Conservation (phyloP, 2,888 invertebrate species). For the Chorisops tibialis region DNA sequence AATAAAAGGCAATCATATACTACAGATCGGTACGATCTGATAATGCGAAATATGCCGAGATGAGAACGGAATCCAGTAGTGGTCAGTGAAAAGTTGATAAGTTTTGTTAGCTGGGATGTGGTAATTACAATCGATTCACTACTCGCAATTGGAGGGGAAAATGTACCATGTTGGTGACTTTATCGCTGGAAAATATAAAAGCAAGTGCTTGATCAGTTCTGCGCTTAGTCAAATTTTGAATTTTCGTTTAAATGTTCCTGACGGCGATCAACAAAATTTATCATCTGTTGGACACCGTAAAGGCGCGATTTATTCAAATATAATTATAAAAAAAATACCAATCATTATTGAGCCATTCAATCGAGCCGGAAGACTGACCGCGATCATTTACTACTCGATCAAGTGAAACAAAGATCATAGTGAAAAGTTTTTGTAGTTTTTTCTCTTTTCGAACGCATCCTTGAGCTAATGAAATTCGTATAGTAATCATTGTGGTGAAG, state of each 20-base stretch:
- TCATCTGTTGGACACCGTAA: not conserved
- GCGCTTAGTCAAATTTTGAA: slow-evolving; percentile 23
- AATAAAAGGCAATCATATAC: no score
- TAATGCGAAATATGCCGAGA: no score
- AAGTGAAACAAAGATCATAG: not conserved
- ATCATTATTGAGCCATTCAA: not conserved
- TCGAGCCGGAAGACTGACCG: not conserved
- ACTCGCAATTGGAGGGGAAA: slow-evolving; percentile 6
- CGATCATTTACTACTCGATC: not conserved
- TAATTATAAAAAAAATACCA: not conserved
- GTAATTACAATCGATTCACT: not conserved
- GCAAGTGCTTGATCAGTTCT: slow-evolving; percentile 9
- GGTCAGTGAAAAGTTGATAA: no score
- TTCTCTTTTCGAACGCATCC: not conserved
- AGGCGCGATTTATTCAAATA: not conserved
- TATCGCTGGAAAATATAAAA: slow-evolving; percentile 13
- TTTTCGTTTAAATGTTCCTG: not conserved
- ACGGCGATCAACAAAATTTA: not conserved
- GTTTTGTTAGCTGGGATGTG: no score
- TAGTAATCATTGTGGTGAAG: not conserved
- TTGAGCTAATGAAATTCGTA: not conserved
- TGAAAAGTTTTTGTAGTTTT: not conserved
- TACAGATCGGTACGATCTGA: no score
- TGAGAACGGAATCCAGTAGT: no score
- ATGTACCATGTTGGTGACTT: slow-evolving; percentile 7